phyloP scores from a whole-genome alignment of 2,113 vertebrate species.

The Acrocephalus kingi region DNA sequence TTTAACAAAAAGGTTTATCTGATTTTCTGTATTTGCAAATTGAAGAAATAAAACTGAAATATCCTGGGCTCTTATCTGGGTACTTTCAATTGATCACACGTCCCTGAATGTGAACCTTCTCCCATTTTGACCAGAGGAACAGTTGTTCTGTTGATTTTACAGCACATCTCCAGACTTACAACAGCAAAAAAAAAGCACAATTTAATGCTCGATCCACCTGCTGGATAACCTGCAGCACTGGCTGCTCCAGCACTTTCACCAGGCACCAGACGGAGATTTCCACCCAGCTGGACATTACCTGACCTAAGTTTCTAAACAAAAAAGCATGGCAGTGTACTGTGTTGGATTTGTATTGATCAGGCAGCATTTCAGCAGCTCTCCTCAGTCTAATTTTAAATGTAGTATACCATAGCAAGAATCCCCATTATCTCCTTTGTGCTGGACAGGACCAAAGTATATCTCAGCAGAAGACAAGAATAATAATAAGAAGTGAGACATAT shows the following conservation, averaged over 20 bases:
- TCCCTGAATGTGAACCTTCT: not conserved
- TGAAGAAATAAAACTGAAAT: not conserved
- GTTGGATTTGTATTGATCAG: not conserved
- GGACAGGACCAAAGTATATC: not conserved
- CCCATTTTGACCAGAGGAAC: not conserved
- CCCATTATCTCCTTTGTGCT: not conserved
- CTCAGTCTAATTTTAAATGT: not conserved
- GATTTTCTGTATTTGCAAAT: not conserved
- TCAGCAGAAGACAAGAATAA: not conserved
- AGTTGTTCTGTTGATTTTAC: not conserved
- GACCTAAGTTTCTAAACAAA: not conserved
- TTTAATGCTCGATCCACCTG: not conserved
- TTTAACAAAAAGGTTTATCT: not conserved
- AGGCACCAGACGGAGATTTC: not conserved
- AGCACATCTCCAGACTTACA: not conserved
- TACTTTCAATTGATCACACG: not conserved
- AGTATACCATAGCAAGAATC: not conserved
- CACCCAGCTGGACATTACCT: not conserved
- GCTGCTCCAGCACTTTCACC: not conserved
- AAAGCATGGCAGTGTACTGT: fast-evolving
- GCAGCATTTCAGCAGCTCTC: not conserved
- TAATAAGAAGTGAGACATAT: not conserved
- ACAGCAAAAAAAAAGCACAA: not conserved
- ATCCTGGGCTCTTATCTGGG: not conserved
- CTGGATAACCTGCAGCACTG: not conserved